Base-by-base conservation (phyloP, 2,888 invertebrate species). In the Cantharis lateralis region DNA sequence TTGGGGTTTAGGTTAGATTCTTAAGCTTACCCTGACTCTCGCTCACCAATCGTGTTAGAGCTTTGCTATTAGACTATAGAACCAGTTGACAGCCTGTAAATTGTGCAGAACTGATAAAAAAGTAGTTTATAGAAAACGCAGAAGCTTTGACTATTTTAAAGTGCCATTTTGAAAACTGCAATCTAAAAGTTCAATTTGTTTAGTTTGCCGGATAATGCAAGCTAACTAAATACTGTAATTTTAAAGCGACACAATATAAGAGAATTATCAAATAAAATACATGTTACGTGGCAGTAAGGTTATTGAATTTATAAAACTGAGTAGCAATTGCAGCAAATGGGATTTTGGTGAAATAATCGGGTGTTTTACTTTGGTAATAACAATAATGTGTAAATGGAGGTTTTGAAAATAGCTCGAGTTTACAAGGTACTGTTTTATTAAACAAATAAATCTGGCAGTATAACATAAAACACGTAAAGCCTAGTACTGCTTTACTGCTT, bases 261-360 rank as follows among this genome's bases (percentile, higher is more conserved):
- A 68, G 75, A 72, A 78, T 78, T 78, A 78, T 78, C 78, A 73
- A 78, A 78, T 78, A 75, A 78, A 78, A 74, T 48, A 48, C 48
- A 48, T 7, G 48, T 48, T 48, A 48, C 48, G 48, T 48, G 48
- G 48, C 48, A 48, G 48, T 48, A n/a, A 48, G 48, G 48, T n/a
- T 48, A 48, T 48, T 48, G 48, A 48, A 48, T 48, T 48, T n/a
- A 48, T 48, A 48, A 48, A 48, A n/a, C 48, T 48, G 48, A 48
- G 48, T n/a, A 48, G 48, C 48, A 48, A 48, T 48, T n/a, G 48
- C 48, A n/a, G 48, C 48, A 48, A 48, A 48, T 48, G n/a, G 48
- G 48, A 48, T 48, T 48, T 48, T 48, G 48, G 48, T 48, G n/a
- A 48, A 48, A 48, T 48, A 48, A 48, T 13, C 7, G n/a, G n/a